These are phyloP conservation scores for Drosophila pallidifrons DNA, from an alignment of 1,140 invertebrate species.

Conservation along the genomic window DNA sequence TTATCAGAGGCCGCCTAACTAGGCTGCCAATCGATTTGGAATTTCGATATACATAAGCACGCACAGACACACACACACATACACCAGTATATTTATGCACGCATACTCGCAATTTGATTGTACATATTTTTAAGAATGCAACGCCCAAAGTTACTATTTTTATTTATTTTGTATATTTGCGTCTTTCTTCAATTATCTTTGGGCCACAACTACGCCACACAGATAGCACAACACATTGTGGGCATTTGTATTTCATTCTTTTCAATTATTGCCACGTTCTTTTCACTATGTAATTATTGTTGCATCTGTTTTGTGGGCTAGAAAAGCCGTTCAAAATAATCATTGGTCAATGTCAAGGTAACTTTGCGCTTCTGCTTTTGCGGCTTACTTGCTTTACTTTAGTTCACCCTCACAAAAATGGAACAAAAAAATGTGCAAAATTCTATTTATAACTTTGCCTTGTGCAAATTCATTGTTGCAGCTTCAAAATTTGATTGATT, in stretches of 20 bases:
- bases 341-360: conserved; percentile 10
- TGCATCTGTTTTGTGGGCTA: conserved; percentile 21
- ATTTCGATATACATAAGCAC: conserved; percentile 58
- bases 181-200: conserved; percentile 22
- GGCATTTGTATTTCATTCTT: conserved; percentile 8
- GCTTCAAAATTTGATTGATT: neutral
- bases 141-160: conserved; percentile 1
- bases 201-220: conserved; percentile 24
- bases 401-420: neutral
- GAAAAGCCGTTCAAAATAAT: conserved; percentile 9
- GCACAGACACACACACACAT: conserved; percentile 17
- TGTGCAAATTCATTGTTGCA: neutral
- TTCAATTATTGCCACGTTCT: conserved; percentile 34
- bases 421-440: neutral
- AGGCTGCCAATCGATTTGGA: conserved; percentile 73
- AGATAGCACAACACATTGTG: neutral
- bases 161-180: neutral
- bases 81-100: neutral
- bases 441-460: conserved; percentile 2
- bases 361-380: neutral
- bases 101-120: neutral
- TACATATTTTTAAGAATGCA: neutral
- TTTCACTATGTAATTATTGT: conserved; percentile 9
- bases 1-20: conserved; percentile 76
- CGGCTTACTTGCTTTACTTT: conserved; percentile 11